phyloP scores from a whole-genome alignment of 92 coral and sea anemone species.

The Parazoanthus darwini region DNA sequence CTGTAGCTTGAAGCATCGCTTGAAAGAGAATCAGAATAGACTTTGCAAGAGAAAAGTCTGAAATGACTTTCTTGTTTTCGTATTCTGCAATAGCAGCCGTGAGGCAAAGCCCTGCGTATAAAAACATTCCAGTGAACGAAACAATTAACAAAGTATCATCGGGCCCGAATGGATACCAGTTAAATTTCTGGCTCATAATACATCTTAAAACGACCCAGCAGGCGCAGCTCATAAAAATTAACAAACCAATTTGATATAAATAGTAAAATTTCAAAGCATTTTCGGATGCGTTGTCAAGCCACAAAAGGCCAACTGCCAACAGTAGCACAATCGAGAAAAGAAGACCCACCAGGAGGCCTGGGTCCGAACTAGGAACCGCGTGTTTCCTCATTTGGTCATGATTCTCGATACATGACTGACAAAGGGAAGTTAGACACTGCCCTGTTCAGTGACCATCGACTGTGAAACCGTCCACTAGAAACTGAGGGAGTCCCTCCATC shows the following conservation, averaged over 20 bases:
- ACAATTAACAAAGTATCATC: slow-evolving; percentile 85
- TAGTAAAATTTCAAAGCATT: slow-evolving; percentile 89
- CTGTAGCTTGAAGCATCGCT: slow-evolving; percentile 93
- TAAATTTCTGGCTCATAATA: slow-evolving; percentile 84
- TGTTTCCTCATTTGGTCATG: slow-evolving; percentile 77
- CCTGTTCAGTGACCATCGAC: slow-evolving; percentile 81
- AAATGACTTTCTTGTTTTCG: slow-evolving; percentile 70
- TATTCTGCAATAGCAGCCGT: slow-evolving; percentile 96
- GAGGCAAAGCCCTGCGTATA: slow-evolving; percentile 87
- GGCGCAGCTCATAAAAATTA: slow-evolving; percentile 82
- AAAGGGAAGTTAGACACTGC: slow-evolving; percentile 87
- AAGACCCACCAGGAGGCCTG: slow-evolving; percentile 89
- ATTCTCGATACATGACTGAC: slow-evolving; percentile 88
- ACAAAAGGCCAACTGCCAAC: slow-evolving; percentile 87
- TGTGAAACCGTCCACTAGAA: slow-evolving; percentile 73
- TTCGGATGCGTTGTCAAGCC: slow-evolving; percentile 80
- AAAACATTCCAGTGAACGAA: slow-evolving; percentile 86
- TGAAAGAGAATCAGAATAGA: slow-evolving; percentile 78
- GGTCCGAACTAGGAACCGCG: slow-evolving; percentile 88
- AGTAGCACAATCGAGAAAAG: slow-evolving; percentile 84
- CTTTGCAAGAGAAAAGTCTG: slow-evolving; percentile 85
- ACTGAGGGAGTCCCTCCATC: slow-evolving; percentile 88
- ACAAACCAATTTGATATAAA: slow-evolving; percentile 74
- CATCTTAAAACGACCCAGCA: slow-evolving; percentile 94
- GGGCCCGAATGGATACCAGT: slow-evolving; percentile 92